phyloP scores from a whole-genome alignment of 2,888 invertebrate species.

The Caenorhabditis virilis region DNA sequence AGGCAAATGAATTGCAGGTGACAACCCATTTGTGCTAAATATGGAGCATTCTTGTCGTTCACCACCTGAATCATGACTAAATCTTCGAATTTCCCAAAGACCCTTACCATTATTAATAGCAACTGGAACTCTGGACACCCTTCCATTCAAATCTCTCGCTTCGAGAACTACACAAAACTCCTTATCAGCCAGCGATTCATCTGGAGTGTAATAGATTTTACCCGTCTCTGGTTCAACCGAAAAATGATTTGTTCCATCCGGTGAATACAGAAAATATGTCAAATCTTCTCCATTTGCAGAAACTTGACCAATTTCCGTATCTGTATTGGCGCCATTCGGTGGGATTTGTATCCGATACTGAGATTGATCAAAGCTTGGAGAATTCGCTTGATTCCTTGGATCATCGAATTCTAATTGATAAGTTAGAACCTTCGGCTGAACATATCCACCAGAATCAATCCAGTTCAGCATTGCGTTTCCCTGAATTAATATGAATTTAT shows the following conservation, averaged over 20 bases:
- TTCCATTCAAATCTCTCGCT: constrained; percentile 32
- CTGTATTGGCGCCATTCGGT: neutral
- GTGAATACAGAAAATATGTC: constrained; percentile 36
- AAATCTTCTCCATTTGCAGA: constrained; percentile 30
- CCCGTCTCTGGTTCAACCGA: constrained; percentile 32
- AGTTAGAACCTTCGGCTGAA: constrained; percentile 15
- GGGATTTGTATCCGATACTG: constrained; percentile 29
- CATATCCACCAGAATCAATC: constrained; percentile 19
- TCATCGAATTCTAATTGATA: constrained; percentile 38
- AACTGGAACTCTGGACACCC: constrained; percentile 35
- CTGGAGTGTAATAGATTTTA: constrained; percentile 21
- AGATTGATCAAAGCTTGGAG: constrained; percentile 31
- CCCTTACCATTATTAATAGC: constrained; percentile 46
- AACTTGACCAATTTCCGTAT: constrained; percentile 31
- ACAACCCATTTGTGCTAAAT: constrained; percentile 21
- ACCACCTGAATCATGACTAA: no score
- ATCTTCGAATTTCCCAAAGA: no score
- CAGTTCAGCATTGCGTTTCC: constrained; percentile 25
- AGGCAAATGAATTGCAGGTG: constrained; percentile 20
- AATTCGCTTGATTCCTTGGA: constrained; percentile 13
- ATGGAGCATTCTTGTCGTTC: constrained; percentile 17
- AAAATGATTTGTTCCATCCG: constrained; percentile 30
- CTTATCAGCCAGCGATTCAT: constrained; percentile 11
- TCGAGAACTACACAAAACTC: constrained; percentile 45
- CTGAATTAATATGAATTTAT: constrained; percentile 11